A percentile compares a stretch with the other conserved stretches of the same genome.
Evolutionary conservation across 2,888 invertebrate species (phyloP).

Genomic region (Megaustenia siamemsis): DNA sequence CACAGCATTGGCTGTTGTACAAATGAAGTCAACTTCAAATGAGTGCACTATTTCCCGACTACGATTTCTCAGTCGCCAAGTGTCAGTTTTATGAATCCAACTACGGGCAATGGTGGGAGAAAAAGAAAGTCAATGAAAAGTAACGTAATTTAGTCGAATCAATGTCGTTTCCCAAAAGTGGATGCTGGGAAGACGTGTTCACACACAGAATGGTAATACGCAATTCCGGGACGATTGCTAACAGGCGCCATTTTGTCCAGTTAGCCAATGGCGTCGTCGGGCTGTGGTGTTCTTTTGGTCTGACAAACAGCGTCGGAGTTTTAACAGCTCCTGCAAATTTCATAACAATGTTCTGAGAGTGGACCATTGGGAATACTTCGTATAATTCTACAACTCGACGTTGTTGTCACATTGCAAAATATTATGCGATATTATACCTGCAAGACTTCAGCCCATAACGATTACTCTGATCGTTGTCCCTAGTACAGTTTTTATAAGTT

Average conservation of each 20-base stretch:
- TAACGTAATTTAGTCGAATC: slow-evolving; percentile 14
- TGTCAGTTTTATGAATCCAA: background rate
- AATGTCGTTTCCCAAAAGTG: slow-evolving; percentile 1
- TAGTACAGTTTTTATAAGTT: background rate
- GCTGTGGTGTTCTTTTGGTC: background rate
- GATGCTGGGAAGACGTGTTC: background rate
- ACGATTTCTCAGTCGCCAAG: background rate
- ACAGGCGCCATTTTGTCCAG: slow-evolving; percentile 30
- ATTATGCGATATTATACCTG: background rate
- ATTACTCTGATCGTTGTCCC: background rate
- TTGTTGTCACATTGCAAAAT: background rate
- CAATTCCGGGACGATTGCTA: slow-evolving; percentile 5
- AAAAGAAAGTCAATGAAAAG: background rate
- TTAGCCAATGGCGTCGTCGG: background rate
- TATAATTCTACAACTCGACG: background rate
- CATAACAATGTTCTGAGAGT: slow-evolving; percentile 14
- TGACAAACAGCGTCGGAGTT: background rate
- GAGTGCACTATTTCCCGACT: background rate
- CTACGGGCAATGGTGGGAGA: background rate
- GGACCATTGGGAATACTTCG: background rate
- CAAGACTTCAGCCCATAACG: background rate
- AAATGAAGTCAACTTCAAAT: slow-evolving; percentile 11
- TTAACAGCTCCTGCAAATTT: slow-evolving; percentile 16
- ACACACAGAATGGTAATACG: background rate
- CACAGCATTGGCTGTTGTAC: too few relatives aligned